Evolutionary conservation across 2,113 vertebrate genomes (phyloP).

Genomic region (Phycodurus eques): DNA sequence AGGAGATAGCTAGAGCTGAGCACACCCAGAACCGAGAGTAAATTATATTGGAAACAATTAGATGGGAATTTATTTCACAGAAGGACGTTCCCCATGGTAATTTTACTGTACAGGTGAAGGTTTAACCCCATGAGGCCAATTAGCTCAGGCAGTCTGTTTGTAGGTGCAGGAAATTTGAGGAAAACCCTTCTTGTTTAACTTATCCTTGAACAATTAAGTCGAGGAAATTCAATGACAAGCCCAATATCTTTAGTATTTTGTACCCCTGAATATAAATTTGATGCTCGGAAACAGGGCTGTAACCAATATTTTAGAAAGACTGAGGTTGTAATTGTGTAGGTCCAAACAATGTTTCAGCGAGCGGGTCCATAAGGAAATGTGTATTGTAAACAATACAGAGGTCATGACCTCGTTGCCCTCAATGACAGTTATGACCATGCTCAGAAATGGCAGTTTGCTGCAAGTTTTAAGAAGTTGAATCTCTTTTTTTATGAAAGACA

Average conservation of each 20-base stretch:
- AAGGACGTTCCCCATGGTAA: not conserved
- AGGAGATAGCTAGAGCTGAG: not conserved
- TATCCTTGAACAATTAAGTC: not conserved
- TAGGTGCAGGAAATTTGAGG: conserved; percentile 20
- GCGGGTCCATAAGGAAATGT: too few species aligned
- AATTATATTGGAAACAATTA: conserved; percentile 3
- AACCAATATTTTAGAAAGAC: too few species aligned
- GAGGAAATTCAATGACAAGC: not conserved
- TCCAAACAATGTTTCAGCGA: too few species aligned
- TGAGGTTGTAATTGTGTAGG: too few species aligned
- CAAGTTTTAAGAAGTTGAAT: not conserved
- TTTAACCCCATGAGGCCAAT: conserved; percentile 42
- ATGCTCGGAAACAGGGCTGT: too few species aligned
- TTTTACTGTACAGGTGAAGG: conserved; percentile 13
- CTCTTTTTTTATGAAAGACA: not conserved
- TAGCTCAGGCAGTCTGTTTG: conserved; percentile 18
- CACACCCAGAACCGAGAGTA: not conserved
- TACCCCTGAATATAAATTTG: not conserved
- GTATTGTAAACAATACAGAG: too few species aligned
- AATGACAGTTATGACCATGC: not conserved
- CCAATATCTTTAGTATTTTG: not conserved
- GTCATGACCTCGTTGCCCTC: too few species aligned
- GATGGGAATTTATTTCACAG: not conserved
- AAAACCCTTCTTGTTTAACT: not conserved
- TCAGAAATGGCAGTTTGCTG: not conserved